Evolutionary conservation across 2,113 vertebrate genomes (phyloP).

Genomic region (Acrocephalus arundinaceus): DNA sequence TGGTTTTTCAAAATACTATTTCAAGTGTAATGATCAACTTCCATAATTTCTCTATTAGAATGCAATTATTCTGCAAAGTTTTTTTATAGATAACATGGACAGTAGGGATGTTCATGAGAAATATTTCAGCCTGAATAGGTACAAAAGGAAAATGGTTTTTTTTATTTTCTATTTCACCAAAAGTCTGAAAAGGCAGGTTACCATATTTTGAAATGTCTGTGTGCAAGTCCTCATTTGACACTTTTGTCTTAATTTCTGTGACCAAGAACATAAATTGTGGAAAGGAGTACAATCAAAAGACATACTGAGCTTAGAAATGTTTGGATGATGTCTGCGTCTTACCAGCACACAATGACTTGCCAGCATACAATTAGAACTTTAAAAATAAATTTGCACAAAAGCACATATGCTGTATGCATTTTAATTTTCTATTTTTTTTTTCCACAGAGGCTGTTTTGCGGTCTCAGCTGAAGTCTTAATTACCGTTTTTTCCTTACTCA

Average conservation of each 20-base stretch:
- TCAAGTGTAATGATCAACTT: not conserved
- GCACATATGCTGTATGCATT: not conserved
- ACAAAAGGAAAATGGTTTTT: not conserved
- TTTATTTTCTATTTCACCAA: not conserved
- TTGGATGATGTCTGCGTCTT: not conserved
- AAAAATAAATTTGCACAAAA: constrained; percentile 29
- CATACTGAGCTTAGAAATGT: not conserved
- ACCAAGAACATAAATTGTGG: not conserved
- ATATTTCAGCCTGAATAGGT: not conserved
- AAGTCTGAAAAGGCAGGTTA: not conserved
- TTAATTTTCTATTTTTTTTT: constrained; percentile 29
- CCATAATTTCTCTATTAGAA: not conserved
- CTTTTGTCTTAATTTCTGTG: not conserved
- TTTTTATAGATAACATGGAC: not conserved
- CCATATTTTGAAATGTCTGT: not conserved
- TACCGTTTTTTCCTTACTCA: not conserved
- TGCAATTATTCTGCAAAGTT: not conserved
- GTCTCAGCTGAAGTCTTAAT: constrained; percentile 19
- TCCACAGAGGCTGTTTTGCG: not conserved
- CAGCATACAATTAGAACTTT: constrained; percentile 23
- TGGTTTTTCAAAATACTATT: not conserved
- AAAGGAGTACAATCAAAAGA: constrained; percentile 6
- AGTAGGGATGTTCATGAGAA: not conserved
- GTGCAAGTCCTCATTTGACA: not conserved
- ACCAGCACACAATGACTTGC: not conserved